Evolutionary conservation across 2,888 invertebrate species (phyloP).

Genomic region (Pammene aurita): DNA sequence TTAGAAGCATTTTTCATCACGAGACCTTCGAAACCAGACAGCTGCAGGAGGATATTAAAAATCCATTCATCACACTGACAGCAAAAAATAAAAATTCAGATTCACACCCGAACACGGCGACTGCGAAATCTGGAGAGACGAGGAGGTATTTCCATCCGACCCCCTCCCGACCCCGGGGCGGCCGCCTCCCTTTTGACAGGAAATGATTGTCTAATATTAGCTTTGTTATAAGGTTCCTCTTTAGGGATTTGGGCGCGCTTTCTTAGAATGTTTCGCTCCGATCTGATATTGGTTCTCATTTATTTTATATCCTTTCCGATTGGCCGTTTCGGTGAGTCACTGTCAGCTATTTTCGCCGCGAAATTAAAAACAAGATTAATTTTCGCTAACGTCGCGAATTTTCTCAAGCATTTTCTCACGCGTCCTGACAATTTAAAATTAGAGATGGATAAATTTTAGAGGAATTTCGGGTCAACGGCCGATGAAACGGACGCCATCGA

Average conservation of each 20-base stretch:
- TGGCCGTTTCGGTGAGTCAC: conserved; percentile 35
- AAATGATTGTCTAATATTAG: conserved; percentile 84
- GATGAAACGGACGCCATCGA: conserved; percentile 56
- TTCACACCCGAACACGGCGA: conserved; percentile 76
- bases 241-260: conserved; percentile 67
- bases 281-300: conserved; percentile 37
- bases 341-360: conserved; percentile 18
- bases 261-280: conserved; percentile 53
- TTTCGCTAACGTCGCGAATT: conserved; percentile 18
- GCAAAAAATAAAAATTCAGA: conserved; percentile 78
- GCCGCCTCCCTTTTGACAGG: conserved; percentile 78
- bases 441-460: conserved; percentile 62
- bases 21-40: conserved; percentile 59
- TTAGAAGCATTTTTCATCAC: conserved; percentile 64
- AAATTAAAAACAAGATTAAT: conserved; percentile 33
- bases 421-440: conserved; percentile 58
- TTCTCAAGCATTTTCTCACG: conserved; percentile 52
- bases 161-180: conserved; percentile 53
- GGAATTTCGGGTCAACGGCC: conserved; percentile 69
- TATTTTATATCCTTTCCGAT: conserved; percentile 40
- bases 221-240: conserved; percentile 81
- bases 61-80: conserved; percentile 75
- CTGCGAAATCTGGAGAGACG: conserved; percentile 78
- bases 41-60: conserved; percentile 78
- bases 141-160: conserved; percentile 70